phyloP scores from a whole-genome alignment of 1,140 invertebrate species.

The Temnothorax nylanderi region DNA sequence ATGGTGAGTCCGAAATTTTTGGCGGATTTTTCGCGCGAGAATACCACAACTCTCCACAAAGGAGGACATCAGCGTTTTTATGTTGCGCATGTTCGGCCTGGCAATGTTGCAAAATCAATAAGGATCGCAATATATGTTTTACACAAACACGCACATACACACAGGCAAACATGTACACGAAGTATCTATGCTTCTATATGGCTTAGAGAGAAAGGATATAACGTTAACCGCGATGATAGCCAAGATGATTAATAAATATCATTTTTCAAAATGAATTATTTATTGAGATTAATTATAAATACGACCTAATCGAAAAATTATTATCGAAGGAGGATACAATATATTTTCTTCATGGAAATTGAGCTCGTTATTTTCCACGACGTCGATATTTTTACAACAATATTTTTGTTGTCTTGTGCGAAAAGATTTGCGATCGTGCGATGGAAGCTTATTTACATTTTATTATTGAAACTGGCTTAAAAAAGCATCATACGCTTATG shows the following conservation, averaged over 20 bases:
- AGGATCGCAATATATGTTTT: conserved; percentile 51
- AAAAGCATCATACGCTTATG: conserved; percentile 58
- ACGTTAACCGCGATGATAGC: neutral
- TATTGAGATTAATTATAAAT: conserved; percentile 1
- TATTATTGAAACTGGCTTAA: conserved; percentile 56
- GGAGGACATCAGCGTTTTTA: conserved; percentile 56
- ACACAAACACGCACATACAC: neutral
- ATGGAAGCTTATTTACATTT: conserved; percentile 56
- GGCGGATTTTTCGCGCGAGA: conserved; percentile 43
- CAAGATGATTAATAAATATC: neutral
- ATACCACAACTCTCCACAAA: conserved; percentile 22
- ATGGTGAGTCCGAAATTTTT: conserved; percentile 76
- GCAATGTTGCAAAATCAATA: conserved; percentile 59
- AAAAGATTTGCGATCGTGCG: conserved; percentile 45
- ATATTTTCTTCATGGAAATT: conserved; percentile 16
- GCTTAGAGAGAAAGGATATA: neutral
- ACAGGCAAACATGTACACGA: too few relatives aligned
- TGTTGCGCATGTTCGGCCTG: conserved; percentile 54
- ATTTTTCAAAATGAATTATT: neutral
- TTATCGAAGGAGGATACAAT: neutral
- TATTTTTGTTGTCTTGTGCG: conserved; percentile 52
- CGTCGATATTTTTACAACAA: conserved; percentile 27
- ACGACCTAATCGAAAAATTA: neutral
- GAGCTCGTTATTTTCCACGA: conserved; percentile 44
- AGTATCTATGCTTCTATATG: neutral